Conservation (phyloP, 2,797 vertebrate genomes). For the Pristis pectinata region DNA sequence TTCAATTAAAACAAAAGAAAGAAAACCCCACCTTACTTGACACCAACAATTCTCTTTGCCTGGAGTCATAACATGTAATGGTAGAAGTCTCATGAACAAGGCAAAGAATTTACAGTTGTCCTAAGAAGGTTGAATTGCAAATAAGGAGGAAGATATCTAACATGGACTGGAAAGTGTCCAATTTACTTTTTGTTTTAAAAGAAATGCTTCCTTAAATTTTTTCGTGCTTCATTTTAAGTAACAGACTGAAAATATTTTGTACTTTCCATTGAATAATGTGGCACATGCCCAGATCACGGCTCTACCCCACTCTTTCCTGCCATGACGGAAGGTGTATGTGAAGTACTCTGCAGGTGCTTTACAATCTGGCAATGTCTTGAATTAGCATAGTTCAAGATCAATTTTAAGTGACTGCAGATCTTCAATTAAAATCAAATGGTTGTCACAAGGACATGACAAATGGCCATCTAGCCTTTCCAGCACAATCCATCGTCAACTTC, state of each 20-base stretch:
- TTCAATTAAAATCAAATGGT: neutral
- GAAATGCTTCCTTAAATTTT: neutral
- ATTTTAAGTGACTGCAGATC: neutral
- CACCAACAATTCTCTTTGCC: neutral
- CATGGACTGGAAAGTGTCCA: neutral
- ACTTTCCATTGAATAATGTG: neutral
- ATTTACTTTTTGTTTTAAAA: neutral
- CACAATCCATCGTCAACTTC: neutral
- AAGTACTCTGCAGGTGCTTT: neutral
- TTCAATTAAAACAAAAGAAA: neutral
- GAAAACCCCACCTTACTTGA: neutral
- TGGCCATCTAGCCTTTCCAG: neutral
- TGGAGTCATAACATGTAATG: neutral
- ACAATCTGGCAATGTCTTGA: neutral
- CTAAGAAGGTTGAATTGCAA: neutral
- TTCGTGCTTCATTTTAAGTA: neutral
- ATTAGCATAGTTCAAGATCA: neutral
- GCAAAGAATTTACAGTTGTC: neutral
- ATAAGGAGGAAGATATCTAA: neutral
- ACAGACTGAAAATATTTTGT: neutral
- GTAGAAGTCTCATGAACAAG: neutral
- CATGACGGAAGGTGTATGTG: neutral
- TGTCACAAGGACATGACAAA: neutral
- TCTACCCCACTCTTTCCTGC: neutral
- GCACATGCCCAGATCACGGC: neutral